Evolutionary conservation across 2,797 vertebrate genomes (phyloP), one percentile per base, ranked within the genome.

Genomic region (Monodelphis domestica): DNA sequence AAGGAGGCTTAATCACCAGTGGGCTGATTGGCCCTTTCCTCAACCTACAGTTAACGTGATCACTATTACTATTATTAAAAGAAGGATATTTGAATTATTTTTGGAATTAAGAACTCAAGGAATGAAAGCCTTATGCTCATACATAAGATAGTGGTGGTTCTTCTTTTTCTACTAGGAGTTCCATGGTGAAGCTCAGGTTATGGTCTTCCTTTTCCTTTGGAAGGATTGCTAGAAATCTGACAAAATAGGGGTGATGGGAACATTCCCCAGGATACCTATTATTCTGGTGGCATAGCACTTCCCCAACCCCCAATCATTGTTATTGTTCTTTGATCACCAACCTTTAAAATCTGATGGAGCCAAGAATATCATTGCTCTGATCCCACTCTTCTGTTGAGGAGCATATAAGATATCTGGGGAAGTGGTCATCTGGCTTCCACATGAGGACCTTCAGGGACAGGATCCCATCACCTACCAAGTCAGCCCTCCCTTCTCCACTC

Each of bases 171-270:
- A n/a, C n/a, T 5, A 14, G 50, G 57, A 88, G 26, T 26, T 54
- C 87, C 29, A 26, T 94, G 3, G 2, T 53, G 2, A 2, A 50
- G 51, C 7, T 55, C 88, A 89, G 90, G 91, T 91, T 88, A 92
- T 30, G 52, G 29, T 14, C 78, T 50, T 54, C 12, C 88, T 94
- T 90, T 54, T 17, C 94, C 78, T 90, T 89, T 54, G n/a, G n/a
- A n/a, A n/a, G n/a, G n/a, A n/a, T n/a, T n/a, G n/a, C n/a, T n/a
- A n/a, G n/a, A n/a, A n/a, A n/a, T n/a, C n/a, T n/a, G n/a, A n/a
- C n/a, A n/a, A n/a, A n/a, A n/a, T n/a, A n/a, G n/a, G n/a, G n/a
- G n/a, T n/a, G n/a, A n/a, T n/a, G n/a, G n/a, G n/a, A n/a, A n/a
- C n/a, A n/a, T n/a, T n/a, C n/a, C n/a, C n/a, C n/a, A n/a, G n/a